Evolutionary conservation across 2,113 vertebrate species (phyloP).

Genomic region (Zootoca vivipara): DNA sequence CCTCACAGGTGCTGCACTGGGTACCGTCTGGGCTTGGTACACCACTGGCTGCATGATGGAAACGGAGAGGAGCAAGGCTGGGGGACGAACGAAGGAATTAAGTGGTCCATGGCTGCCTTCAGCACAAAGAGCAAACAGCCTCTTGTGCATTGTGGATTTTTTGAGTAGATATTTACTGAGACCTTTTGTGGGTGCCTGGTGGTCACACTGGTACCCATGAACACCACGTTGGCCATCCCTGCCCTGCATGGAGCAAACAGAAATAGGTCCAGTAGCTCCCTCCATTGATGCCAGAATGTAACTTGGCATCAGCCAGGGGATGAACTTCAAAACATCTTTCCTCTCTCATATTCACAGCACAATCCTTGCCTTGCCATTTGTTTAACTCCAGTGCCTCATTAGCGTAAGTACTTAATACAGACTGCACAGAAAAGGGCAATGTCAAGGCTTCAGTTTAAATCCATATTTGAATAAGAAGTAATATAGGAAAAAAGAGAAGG

Average conservation of each 20-base stretch:
- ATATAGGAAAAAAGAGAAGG: neutral
- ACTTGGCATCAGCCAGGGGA: neutral
- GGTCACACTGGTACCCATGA: no score
- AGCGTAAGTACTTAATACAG: neutral
- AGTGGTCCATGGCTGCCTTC: neutral
- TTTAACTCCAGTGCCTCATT: constrained; percentile 12
- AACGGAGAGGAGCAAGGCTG: neutral
- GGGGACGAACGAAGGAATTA: neutral
- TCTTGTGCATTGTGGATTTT: no score
- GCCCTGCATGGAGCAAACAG: no score
- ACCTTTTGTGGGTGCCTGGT: no score
- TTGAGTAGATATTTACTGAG: no score
- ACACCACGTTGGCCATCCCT: no score
- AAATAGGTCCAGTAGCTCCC: no score
- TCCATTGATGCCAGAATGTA: neutral
- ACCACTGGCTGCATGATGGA: no score
- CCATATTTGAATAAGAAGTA: constrained; percentile 1
- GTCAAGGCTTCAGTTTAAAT: neutral
- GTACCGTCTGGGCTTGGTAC: no score
- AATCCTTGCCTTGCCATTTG: constrained; percentile 3
- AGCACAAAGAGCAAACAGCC: no score
- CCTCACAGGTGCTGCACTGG: no score
- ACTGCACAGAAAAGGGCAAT: neutral
- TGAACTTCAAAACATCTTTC: neutral
- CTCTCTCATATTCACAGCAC: neutral